Conservation (phyloP, 35 echinoderm and acorn worm species). For the Chiridota heheva region DNA sequence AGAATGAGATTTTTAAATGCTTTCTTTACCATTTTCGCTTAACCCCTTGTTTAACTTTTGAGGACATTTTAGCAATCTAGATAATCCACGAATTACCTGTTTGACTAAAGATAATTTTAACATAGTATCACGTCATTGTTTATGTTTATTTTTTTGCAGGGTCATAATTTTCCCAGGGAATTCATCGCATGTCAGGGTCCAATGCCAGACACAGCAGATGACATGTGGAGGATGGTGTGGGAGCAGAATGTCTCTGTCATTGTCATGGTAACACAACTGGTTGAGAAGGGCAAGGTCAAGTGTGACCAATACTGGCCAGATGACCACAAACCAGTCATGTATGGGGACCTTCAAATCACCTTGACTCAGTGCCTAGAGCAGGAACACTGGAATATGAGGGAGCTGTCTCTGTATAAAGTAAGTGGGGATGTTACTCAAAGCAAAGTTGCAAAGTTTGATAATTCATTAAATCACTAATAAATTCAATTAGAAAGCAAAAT, state of each 20-base stretch:
- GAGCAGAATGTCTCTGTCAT: slow-evolving; percentile 68
- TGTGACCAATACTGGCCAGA: slow-evolving; percentile 97
- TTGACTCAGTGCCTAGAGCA: slow-evolving; percentile 60
- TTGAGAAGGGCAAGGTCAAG: slow-evolving; percentile 88
- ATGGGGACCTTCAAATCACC: slow-evolving; percentile 76
- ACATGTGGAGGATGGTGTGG: slow-evolving; percentile 97
- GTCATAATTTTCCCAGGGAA: slow-evolving; percentile 75
- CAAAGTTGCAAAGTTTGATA: not conserved
- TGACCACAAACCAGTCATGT: slow-evolving; percentile 77
- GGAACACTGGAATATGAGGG: slow-evolving; percentile 71
- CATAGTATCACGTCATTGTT: too few relatives aligned
- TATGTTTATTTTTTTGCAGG: slow-evolving; percentile 49
- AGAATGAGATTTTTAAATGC: too few relatives aligned
- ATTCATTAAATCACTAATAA: too few relatives aligned
- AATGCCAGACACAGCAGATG: slow-evolving; percentile 64
- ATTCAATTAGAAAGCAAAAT: too few relatives aligned
- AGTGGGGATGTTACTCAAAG: not conserved
- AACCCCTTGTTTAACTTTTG: too few relatives aligned
- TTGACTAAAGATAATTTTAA: too few relatives aligned
- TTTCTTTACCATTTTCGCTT: too few relatives aligned
- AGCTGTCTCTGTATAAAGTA: slow-evolving; percentile 73
- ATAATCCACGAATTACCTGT: too few relatives aligned
- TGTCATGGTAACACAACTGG: slow-evolving; percentile 91
- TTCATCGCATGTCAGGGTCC: slow-evolving; percentile 90
- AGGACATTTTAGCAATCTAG: too few relatives aligned